These are phyloP conservation scores for Crotalus viridis DNA, from an alignment of 2,113 vertebrate genomes.

Conservation along the genomic window DNA sequence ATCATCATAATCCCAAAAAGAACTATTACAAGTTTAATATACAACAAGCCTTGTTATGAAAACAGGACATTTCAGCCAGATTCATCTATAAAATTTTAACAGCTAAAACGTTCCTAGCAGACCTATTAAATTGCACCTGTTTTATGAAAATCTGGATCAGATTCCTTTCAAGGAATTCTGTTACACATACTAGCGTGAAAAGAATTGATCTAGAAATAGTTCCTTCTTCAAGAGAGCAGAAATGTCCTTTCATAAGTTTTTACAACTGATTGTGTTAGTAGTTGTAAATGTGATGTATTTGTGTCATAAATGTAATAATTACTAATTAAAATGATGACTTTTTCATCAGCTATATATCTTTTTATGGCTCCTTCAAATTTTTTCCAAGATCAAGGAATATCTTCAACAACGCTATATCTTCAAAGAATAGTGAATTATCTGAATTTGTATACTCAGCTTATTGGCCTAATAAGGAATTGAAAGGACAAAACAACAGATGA, in stretches of 20 bases:
- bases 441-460: background rate
- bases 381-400: background rate
- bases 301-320: background rate
- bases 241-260: slow-evolving; percentile 21
- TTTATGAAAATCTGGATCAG: slow-evolving; percentile 69
- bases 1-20: slow-evolving; percentile 74
- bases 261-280: background rate
- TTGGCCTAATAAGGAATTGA: background rate
- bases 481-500: background rate
- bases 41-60: slow-evolving; percentile 78
- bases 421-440: background rate
- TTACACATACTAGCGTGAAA: slow-evolving; percentile 39
- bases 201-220: slow-evolving; percentile 47
- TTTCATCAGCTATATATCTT: background rate
- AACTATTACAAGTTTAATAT: slow-evolving; percentile 77
- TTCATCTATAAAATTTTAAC: slow-evolving; percentile 74
- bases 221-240: slow-evolving; percentile 32
- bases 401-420: background rate
- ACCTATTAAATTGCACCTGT: slow-evolving; percentile 79
- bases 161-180: slow-evolving; percentile 57
- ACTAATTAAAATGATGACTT: background rate
- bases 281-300: background rate
- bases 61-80: slow-evolving; percentile 77
- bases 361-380: background rate
- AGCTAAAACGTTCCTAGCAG: slow-evolving; percentile 76